Evolutionary conservation across 92 coral and sea anemone species (phyloP).

Genomic region (Phenganax subtilis): DNA sequence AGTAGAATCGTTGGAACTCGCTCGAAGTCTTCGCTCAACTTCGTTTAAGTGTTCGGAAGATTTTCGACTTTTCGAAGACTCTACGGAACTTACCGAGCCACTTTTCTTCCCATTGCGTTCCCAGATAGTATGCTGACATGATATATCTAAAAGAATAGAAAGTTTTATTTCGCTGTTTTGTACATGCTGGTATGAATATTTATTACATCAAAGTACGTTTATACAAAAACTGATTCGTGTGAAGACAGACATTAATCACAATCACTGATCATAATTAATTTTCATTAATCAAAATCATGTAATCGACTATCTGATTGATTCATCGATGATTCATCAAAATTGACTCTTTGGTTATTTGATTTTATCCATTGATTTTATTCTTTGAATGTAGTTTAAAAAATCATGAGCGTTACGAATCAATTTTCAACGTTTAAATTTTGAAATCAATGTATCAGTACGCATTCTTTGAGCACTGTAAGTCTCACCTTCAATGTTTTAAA

Average conservation of each 20-base stretch:
- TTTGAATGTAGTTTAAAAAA: neutral
- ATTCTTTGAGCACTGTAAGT: neutral
- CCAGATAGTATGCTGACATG: slow-evolving; percentile 12
- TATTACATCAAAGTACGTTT: neutral
- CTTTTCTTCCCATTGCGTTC: slow-evolving; percentile 18
- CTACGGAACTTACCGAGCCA: slow-evolving; percentile 22
- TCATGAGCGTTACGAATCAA: neutral
- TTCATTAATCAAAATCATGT: neutral
- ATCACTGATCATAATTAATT: no score
- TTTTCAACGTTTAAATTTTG: slow-evolving; percentile 5
- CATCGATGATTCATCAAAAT: neutral
- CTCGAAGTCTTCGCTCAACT: slow-evolving; percentile 22
- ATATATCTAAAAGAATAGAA: neutral
- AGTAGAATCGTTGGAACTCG: slow-evolving; percentile 20
- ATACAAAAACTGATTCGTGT: no score
- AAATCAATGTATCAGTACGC: neutral
- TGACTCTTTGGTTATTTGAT: neutral
- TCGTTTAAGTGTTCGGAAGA: slow-evolving; percentile 38
- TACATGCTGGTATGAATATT: neutral
- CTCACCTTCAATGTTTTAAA: slow-evolving; percentile 27
- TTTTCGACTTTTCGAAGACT: slow-evolving; percentile 20
- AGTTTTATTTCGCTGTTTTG: neutral
- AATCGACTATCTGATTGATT: neutral
- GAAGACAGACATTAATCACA: no score
- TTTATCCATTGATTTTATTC: neutral